Evolutionary conservation across 2,888 invertebrate species (phyloP), one percentile per base, ranked within the genome.

Genomic region (Oeneis ivallda): DNA sequence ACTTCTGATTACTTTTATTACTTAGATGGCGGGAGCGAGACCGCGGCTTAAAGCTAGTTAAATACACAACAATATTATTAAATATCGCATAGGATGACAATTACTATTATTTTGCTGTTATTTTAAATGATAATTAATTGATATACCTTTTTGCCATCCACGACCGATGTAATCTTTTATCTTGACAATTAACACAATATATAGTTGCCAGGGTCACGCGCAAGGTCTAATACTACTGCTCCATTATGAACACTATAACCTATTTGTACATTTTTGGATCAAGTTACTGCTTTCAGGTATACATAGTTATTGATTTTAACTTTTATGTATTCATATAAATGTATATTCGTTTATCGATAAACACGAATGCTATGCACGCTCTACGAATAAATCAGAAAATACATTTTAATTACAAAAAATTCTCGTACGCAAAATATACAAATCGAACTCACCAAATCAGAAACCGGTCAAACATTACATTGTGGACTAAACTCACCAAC

Each of bases 51-150:
- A n/a, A n/a, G n/a, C n/a, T n/a, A n/a, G n/a, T n/a, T n/a, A n/a
- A n/a, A n/a, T n/a, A n/a, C n/a, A n/a, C n/a, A n/a, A n/a, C n/a
- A n/a, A 26, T 26, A 26, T 26, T 26, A 26, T 2, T 26, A 26
- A 71, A 69, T 71, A 74, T 76, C 75, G 72, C 76, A 74, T 73
- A 76, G 74, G 71, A 70, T 61, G 49, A 65, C 34, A 49, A 37
- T 57, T 19, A 56, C 15, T 37, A 11, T 45, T 52, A 50, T 39
- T 60, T n/a, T n/a, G n/a, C n/a, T n/a, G n/a, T n/a, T n/a, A n/a
- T n/a, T n/a, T n/a, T 39, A 50, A 13, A 39, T 50, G 39, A 17
- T 39, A 59, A 59, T 19, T 50, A n/a, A n/a, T n/a, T n/a, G n/a
- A n/a, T n/a, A n/a, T 39, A 60, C 60, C 50, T 50, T 60, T 60